phyloP scores from a whole-genome alignment of 2,797 vertebrate species.

The Microctenopoma stevenorrisi region DNA sequence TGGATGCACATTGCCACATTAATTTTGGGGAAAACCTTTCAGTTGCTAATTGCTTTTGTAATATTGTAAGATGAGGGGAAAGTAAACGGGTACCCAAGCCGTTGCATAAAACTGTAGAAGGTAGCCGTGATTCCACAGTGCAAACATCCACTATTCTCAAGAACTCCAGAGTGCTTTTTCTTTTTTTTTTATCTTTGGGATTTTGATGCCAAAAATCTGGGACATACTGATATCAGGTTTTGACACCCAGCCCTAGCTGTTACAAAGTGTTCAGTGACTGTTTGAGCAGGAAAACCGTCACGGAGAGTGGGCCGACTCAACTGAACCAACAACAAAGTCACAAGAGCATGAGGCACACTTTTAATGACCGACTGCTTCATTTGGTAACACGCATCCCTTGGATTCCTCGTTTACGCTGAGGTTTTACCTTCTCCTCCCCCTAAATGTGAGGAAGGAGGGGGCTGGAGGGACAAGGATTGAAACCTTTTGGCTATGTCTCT shows the following conservation, averaged over 20 bases:
- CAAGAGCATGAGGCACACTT: conserved; percentile 67
- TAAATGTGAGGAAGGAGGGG: conserved; percentile 7
- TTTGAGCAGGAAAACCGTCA: conserved; percentile 22
- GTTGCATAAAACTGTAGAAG: conserved; percentile 6
- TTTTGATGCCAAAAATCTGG: background rate
- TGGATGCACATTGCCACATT: too few relatives aligned
- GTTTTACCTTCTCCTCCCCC: conserved; percentile 40
- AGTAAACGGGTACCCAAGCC: too few relatives aligned
- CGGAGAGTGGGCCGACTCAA: conserved; percentile 45
- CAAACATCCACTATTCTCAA: conserved; percentile 25
- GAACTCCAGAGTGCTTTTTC: background rate
- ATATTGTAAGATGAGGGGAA: too few relatives aligned
- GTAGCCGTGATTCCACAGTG: conserved; percentile 37
- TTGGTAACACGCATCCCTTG: conserved; percentile 56
- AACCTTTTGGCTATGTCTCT: conserved; percentile 68
- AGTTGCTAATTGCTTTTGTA: too few relatives aligned
- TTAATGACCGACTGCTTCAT: conserved; percentile 49
- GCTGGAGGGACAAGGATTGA: conserved; percentile 50
- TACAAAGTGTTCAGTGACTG: conserved; percentile 37
- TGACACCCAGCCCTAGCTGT: conserved; percentile 63
- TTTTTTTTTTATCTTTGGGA: background rate
- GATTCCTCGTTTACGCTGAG: conserved; percentile 41
- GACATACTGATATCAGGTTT: background rate
- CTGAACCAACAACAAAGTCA: conserved; percentile 47
- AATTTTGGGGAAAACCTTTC: too few relatives aligned